phyloP scores from a whole-genome alignment of 2,888 invertebrate genomes.

The Coelopa pilipes region DNA sequence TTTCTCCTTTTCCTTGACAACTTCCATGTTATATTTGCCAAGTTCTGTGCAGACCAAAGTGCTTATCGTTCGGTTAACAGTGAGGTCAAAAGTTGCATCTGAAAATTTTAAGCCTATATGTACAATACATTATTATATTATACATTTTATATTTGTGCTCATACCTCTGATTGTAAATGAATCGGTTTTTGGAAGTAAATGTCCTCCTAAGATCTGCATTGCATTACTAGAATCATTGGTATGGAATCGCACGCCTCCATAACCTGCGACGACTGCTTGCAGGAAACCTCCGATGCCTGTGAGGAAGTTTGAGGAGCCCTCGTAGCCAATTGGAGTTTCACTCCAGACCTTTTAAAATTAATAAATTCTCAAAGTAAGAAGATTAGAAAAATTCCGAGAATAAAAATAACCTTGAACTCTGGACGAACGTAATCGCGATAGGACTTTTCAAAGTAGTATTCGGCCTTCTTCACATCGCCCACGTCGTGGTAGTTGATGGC shows the following conservation, averaged over 20 bases:
- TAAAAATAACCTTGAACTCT: slow-evolving; percentile 70
- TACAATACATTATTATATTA: neutral
- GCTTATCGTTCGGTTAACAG: slow-evolving; percentile 23
- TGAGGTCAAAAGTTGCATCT: slow-evolving; percentile 50
- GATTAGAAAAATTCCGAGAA: neutral
- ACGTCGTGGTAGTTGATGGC: slow-evolving; percentile 70
- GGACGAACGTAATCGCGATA: slow-evolving; percentile 70
- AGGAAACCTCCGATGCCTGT: slow-evolving; percentile 74
- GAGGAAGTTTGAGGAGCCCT: slow-evolving; percentile 72
- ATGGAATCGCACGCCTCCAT: slow-evolving; percentile 70
- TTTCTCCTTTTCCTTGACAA: slow-evolving; percentile 27
- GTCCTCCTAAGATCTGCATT: slow-evolving; percentile 41
- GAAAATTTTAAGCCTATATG: neutral
- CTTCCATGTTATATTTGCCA: slow-evolving; percentile 39
- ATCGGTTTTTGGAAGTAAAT: slow-evolving; percentile 35
- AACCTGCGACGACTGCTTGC: slow-evolving; percentile 71
- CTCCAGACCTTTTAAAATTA: slow-evolving; percentile 69
- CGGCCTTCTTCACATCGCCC: slow-evolving; percentile 66
- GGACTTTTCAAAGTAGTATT: slow-evolving; percentile 69
- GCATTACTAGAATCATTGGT: slow-evolving; percentile 48
- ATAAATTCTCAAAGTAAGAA: neutral
- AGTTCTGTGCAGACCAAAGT: slow-evolving; percentile 40
- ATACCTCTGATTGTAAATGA: slow-evolving; percentile 44
- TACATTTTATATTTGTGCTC: neutral
- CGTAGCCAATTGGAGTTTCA: slow-evolving; percentile 69